phyloP scores from a whole-genome alignment of 2,113 vertebrate species.

The Amblyopsis rosae region DNA sequence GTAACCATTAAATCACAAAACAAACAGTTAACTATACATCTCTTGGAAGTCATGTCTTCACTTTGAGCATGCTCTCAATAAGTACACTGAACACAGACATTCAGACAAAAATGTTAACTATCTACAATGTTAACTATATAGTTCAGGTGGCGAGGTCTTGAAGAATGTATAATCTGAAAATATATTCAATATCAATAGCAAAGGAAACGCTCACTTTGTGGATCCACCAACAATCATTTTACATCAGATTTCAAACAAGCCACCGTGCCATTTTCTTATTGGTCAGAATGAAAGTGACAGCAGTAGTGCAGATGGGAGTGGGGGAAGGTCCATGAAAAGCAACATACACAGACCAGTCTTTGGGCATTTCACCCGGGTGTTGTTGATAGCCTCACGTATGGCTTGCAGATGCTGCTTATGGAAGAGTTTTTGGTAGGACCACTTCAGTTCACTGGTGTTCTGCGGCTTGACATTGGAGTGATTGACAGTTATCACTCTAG shows the following conservation, averaged over 20 bases:
- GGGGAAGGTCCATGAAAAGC: slow-evolving; percentile 15
- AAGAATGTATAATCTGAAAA: slow-evolving; percentile 32
- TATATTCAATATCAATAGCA: not conserved
- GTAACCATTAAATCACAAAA: slow-evolving; percentile 7
- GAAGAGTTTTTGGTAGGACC: slow-evolving; percentile 5
- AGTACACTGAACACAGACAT: slow-evolving; percentile 50
- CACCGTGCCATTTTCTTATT: slow-evolving; percentile 22
- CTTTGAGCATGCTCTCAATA: slow-evolving; percentile 58
- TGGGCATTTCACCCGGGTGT: slow-evolving; percentile 29
- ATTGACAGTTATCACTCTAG: slow-evolving; percentile 55
- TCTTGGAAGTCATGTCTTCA: slow-evolving; percentile 29
- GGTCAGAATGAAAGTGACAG: slow-evolving; percentile 41
- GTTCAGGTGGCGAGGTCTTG: slow-evolving; percentile 38
- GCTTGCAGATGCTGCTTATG: slow-evolving; percentile 63
- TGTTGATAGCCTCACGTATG: slow-evolving; percentile 46
- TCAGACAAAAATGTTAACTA: slow-evolving; percentile 44
- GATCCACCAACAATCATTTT: not conserved
- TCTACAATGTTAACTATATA: slow-evolving; percentile 42
- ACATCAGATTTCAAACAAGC: slow-evolving; percentile 20
- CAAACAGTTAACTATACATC: slow-evolving; percentile 12
- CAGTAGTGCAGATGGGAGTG: slow-evolving; percentile 30
- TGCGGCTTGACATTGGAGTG: not conserved
- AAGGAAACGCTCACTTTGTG: slow-evolving; percentile 16
- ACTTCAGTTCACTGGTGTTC: not conserved
- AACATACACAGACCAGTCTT: slow-evolving; percentile 27